Conservation (phyloP, 2,113 vertebrate genomes). For the Piprites chloris region DNA sequence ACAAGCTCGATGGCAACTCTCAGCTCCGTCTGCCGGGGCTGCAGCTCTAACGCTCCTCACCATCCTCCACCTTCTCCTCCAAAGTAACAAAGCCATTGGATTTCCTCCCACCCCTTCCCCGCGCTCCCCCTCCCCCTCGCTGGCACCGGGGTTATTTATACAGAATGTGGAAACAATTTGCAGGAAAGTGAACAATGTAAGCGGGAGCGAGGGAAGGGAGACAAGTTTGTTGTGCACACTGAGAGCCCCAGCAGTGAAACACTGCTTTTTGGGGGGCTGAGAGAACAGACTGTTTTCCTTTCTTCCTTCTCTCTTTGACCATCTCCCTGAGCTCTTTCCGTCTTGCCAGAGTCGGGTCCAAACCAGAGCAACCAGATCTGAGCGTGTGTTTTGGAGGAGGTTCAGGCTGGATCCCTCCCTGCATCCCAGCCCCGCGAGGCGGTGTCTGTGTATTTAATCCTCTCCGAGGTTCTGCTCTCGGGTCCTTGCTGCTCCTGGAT, state of each 20-base stretch:
- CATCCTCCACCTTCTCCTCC: constrained; percentile 28
- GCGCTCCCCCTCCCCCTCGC: constrained; percentile 21
- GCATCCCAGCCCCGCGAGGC: neutral
- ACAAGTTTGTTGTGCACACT: neutral
- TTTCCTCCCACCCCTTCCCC: constrained; percentile 11
- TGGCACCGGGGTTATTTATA: constrained; percentile 45
- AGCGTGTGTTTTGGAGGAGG: neutral
- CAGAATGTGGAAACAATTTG: constrained; percentile 64
- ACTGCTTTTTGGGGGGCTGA: neutral
- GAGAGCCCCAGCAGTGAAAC: neutral
- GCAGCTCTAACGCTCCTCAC: neutral
- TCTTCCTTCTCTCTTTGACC: neutral
- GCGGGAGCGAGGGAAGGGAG: neutral
- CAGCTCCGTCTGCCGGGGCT: neutral
- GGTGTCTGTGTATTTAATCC: neutral
- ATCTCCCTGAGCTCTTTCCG: neutral
- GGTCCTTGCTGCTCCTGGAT: neutral
- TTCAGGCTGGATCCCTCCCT: neutral
- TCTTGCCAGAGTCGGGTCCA: neutral
- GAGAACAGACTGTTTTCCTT: neutral
- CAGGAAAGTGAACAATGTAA: constrained; percentile 28
- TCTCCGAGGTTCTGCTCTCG: neutral
- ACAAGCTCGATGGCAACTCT: constrained; percentile 32
- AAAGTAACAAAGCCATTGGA: constrained; percentile 29
- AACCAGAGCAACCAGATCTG: constrained; percentile 24